These are phyloP conservation scores for Caenorhabditis wallacei DNA, from an alignment of 2,888 invertebrate genomes.

Conservation along the genomic window DNA sequence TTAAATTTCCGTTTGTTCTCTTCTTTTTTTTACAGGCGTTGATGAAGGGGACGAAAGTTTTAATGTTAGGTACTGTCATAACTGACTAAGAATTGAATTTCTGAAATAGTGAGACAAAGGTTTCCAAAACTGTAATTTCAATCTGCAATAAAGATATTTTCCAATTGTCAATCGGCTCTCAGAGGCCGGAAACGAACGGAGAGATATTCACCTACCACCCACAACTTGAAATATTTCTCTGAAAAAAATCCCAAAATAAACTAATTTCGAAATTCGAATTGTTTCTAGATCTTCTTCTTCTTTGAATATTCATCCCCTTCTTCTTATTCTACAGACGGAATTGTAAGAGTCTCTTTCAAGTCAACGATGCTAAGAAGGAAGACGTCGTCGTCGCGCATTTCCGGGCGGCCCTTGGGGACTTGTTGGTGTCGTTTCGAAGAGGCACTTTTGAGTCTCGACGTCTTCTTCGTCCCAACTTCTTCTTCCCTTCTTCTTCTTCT, in stretches of 20 bases:
- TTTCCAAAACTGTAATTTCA: too few species aligned
- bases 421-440: constrained; percentile 52
- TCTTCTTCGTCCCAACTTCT: constrained; percentile 39
- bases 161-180: too few species aligned
- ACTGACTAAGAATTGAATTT: too few species aligned
- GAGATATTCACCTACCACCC: too few species aligned
- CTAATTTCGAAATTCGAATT: background rate
- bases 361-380: constrained; percentile 35
- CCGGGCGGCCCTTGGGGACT: constrained; percentile 63
- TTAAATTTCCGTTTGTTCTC: background rate
- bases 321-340: constrained; percentile 1
- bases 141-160: too few species aligned
- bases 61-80: too few species aligned
- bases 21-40: background rate
- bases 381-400: constrained; percentile 51
- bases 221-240: background rate
- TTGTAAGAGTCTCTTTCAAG: background rate
- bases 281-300: constrained; percentile 1
- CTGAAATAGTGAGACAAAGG: too few species aligned
- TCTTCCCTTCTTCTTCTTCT: constrained; percentile 23
- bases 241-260: background rate
- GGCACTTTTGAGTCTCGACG: constrained; percentile 44
- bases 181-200: too few species aligned
- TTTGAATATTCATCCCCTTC: constrained; percentile 17
- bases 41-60: too few species aligned